Evolutionary conservation across 2,888 invertebrate genomes (phyloP).

Genomic region (Panorpa germanica): DNA sequence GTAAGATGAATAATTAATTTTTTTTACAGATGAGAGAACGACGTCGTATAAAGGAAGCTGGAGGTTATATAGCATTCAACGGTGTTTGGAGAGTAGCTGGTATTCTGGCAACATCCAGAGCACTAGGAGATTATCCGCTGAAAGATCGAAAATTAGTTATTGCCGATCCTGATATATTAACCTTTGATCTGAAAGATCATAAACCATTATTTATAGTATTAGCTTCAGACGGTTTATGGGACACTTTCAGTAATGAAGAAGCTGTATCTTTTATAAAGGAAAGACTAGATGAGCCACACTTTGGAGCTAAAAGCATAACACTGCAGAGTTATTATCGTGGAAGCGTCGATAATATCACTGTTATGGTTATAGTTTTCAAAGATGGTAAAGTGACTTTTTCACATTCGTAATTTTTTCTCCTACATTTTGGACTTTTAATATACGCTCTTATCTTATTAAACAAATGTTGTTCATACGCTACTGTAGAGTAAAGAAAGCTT

Average conservation of each 20-base stretch:
- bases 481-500: too few species aligned
- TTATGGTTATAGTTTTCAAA: conserved; percentile 70
- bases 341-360: conserved; percentile 89
- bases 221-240: conserved; percentile 94
- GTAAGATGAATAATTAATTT: conserved; percentile 2
- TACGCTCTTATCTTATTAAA: too few species aligned
- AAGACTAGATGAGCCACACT: conserved; percentile 66
- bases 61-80: conserved; percentile 86
- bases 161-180: conserved; percentile 87
- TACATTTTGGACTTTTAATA: too few species aligned
- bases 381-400: too few species aligned
- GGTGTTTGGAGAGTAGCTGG: conserved; percentile 95
- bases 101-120: conserved; percentile 82
- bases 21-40: conserved; percentile 58
- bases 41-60: conserved; percentile 83
- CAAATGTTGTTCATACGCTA: too few species aligned
- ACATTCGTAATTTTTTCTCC: too few species aligned
- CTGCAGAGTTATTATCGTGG: conserved; percentile 82
- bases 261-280: conserved; percentile 78
- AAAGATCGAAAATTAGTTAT: conserved; percentile 88
- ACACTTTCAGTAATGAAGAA: conserved; percentile 88
- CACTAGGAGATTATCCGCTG: conserved; percentile 86
- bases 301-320: conserved; percentile 80
- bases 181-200: conserved; percentile 73
- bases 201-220: conserved; percentile 78